Evolutionary conservation across 2,113 vertebrate species (phyloP).

Genomic region (Coptodon bakossiorum): DNA sequence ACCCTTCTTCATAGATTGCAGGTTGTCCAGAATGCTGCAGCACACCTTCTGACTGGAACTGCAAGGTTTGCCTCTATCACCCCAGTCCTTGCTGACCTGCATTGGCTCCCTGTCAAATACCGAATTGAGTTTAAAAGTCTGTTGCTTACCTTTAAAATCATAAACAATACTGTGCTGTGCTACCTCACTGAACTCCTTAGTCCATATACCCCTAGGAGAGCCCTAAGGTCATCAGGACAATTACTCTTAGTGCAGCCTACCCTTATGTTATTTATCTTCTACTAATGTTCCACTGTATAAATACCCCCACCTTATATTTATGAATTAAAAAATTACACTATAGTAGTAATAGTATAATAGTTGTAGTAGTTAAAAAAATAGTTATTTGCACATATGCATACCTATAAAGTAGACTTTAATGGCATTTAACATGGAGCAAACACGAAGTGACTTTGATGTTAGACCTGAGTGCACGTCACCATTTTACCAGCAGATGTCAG

Average conservation of each 20-base stretch:
- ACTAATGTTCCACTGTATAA: background rate
- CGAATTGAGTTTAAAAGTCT: background rate
- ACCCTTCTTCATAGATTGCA: background rate
- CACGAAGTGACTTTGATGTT: background rate
- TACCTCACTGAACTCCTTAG: background rate
- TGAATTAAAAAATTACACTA: background rate
- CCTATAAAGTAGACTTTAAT: background rate
- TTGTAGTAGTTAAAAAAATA: background rate
- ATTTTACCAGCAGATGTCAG: slow-evolving; percentile 28
- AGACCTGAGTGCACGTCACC: background rate
- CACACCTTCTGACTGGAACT: background rate
- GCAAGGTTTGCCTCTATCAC: rapidly evolving
- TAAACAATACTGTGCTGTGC: background rate
- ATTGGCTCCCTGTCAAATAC: background rate
- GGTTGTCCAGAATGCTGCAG: background rate
- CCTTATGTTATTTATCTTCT: background rate
- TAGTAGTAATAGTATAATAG: background rate
- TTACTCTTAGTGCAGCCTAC: background rate
- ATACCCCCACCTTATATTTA: background rate
- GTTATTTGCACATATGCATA: background rate
- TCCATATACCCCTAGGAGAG: background rate
- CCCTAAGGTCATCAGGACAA: background rate
- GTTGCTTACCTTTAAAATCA: background rate
- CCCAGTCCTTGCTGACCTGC: background rate
- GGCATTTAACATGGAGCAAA: background rate